Conservation (phyloP, 1,140 invertebrate genomes). For the Forficula auricularia region DNA sequence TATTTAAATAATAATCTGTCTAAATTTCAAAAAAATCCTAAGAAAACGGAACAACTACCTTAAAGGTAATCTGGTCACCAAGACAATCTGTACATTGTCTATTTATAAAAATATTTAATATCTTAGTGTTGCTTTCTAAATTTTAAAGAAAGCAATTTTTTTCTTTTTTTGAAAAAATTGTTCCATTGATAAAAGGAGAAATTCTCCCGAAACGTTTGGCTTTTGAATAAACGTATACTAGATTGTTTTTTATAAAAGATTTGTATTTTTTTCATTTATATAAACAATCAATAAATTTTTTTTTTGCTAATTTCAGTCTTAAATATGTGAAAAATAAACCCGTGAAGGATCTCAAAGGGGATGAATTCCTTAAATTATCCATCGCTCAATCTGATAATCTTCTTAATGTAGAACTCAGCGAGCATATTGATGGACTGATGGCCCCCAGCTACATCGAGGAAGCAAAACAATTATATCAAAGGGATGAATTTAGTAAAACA, state of each 20-base stretch:
- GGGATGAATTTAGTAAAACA: constrained; percentile 89
- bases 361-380: constrained; percentile 72
- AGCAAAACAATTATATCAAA: constrained; percentile 74
- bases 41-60: no score
- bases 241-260: neutral
- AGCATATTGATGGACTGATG: constrained; percentile 61
- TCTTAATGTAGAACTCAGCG: constrained; percentile 50
- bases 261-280: neutral
- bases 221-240: neutral
- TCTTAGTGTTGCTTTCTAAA: no score
- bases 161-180: no score
- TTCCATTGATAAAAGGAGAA: no score
- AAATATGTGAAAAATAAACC: constrained; percentile 95
- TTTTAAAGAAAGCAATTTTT: no score
- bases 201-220: neutral
- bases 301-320: constrained; percentile 37
- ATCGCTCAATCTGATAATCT: constrained; percentile 79
- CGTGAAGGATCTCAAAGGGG: constrained; percentile 69
- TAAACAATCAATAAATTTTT: neutral
- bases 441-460: constrained; percentile 67
- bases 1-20: no score
- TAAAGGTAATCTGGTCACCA: no score
- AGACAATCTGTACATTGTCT: no score
- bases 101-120: no score
- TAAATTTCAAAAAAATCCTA: no score